Conservation (phyloP, 2,888 invertebrate species). For the Cephus spinipes region DNA sequence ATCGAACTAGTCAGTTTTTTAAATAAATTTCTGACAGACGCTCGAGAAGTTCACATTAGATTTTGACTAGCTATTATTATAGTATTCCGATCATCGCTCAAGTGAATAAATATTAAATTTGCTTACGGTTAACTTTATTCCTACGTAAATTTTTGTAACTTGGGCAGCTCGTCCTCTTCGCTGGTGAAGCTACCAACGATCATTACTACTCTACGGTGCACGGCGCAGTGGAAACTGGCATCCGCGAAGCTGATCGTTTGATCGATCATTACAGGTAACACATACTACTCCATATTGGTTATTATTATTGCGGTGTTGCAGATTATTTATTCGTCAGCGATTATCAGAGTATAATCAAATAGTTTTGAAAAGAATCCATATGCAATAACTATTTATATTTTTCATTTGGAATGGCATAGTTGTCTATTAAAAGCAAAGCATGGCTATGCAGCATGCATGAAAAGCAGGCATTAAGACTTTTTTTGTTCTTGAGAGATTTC, state of each 20-base stretch:
- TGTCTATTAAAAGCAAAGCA: too few species aligned
- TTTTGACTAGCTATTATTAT: too few species aligned
- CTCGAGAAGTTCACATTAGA: too few species aligned
- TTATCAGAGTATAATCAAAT: neutral
- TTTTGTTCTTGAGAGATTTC: too few species aligned
- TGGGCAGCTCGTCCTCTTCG: constrained; percentile 70
- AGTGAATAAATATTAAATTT: too few species aligned
- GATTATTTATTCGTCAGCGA: neutral
- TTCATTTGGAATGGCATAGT: too few species aligned
- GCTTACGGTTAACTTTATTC: too few species aligned
- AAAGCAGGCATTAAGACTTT: too few species aligned
- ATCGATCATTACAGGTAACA: constrained; percentile 54
- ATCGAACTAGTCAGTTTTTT: neutral
- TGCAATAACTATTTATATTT: neutral
- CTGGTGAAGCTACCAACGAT: constrained; percentile 77
- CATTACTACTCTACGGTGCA: constrained; percentile 77
- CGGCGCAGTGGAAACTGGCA: constrained; percentile 80
- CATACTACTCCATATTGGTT: constrained; percentile 2
- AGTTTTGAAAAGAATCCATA: neutral
- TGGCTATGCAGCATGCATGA: too few species aligned
- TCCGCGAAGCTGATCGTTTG: constrained; percentile 77
- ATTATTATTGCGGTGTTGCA: neutral
- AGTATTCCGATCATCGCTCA: too few species aligned
- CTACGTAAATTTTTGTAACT: neutral
- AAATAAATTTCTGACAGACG: neutral